Evolutionary conservation across 1,140 invertebrate species (phyloP).

Genomic region (Drosophila auraria): DNA sequence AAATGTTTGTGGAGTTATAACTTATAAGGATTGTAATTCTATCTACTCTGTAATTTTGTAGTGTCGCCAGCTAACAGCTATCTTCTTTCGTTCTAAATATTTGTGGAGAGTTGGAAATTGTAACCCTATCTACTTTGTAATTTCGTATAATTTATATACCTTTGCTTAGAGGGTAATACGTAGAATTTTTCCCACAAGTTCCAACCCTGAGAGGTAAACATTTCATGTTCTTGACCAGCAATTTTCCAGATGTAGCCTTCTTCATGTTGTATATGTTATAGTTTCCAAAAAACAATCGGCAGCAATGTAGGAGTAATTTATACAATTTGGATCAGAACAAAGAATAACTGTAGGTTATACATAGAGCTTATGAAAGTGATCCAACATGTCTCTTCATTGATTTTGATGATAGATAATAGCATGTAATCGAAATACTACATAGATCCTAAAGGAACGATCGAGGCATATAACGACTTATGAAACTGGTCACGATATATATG

Average conservation of each 20-base stretch:
- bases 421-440: not conserved
- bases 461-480: too few species aligned
- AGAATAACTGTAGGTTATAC: not conserved
- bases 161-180: not conserved
- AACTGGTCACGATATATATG: too few species aligned
- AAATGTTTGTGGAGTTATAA: not conserved
- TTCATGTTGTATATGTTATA: too few species aligned
- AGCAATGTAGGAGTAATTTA: slow-evolving; percentile 3
- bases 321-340: not conserved
- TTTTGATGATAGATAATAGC: not conserved
- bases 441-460: not conserved
- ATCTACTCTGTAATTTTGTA: not conserved
- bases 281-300: not conserved
- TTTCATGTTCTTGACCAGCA: not conserved
- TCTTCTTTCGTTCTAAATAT: not conserved
- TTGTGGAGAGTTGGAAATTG: not conserved
- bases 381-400: too few species aligned
- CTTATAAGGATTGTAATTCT: not conserved
- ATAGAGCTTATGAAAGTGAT: not conserved
- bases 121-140: not conserved
- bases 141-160: not conserved
- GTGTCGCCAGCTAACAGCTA: too few species aligned
- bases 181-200: not conserved
- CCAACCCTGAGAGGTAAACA: not conserved
- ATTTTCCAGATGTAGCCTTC: not conserved